Evolutionary conservation across 2,113 vertebrate genomes (phyloP).

Genomic region (Zosterops lateralis): DNA sequence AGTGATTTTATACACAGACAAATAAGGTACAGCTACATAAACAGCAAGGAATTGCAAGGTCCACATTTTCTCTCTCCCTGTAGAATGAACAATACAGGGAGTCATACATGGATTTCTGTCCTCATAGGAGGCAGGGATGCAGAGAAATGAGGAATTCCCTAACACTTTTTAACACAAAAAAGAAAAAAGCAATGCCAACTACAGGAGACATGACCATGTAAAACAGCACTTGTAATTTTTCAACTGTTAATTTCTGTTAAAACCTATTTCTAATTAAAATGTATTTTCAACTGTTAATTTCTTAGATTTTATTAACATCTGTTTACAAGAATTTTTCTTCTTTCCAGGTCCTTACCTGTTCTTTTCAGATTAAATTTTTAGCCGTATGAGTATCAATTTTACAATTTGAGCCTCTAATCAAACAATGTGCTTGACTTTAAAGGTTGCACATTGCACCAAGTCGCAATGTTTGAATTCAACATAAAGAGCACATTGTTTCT

Average conservation of each 20-base stretch:
- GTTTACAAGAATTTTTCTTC: not conserved
- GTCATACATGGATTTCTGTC: not conserved
- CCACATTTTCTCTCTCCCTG: not conserved
- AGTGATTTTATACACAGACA: not conserved
- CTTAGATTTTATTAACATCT: not conserved
- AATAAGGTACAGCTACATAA: not conserved
- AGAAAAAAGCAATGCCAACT: not conserved
- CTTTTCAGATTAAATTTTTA: not conserved
- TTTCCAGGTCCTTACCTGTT: not conserved
- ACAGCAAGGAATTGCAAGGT: not conserved
- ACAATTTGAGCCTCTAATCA: not conserved
- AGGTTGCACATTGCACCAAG: not conserved
- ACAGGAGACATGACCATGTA: not conserved
- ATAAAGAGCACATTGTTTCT: not conserved
- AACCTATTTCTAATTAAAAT: not conserved
- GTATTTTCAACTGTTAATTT: not conserved
- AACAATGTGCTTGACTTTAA: not conserved
- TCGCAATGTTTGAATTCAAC: not conserved
- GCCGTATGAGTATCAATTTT: not conserved
- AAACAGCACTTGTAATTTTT: not conserved
- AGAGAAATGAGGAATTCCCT: not conserved
- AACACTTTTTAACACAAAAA: not conserved
- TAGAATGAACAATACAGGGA: not conserved
- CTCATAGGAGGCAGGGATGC: not conserved
- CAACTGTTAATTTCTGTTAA: not conserved